These are phyloP conservation scores for Urocitellus parryii DNA, from an alignment of 2,113 vertebrate species.

Conservation along the genomic window DNA sequence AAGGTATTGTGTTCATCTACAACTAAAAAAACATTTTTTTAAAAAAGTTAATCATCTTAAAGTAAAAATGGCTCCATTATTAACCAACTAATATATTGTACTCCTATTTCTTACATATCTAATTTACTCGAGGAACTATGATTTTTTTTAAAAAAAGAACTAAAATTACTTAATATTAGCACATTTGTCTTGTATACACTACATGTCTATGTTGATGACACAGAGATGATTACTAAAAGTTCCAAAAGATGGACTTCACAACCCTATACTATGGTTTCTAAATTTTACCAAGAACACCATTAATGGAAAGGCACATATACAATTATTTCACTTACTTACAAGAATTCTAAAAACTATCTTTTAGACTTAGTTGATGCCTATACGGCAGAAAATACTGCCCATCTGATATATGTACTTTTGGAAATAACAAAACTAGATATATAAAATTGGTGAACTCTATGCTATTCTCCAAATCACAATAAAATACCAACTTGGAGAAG, in stretches of 20 bases:
- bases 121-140: background rate
- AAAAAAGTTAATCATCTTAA: background rate
- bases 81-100: conserved; percentile 2
- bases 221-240: background rate
- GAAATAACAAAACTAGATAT: conserved; percentile 11
- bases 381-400: background rate
- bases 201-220: background rate
- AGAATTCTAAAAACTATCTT: conserved; percentile 21
- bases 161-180: conserved; percentile 49
- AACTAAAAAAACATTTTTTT: too few species aligned
- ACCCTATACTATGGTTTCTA: background rate
- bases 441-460: conserved; percentile 12
- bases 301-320: background rate
- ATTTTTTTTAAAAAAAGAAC: background rate
- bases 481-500: conserved; percentile 25
- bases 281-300: conserved; percentile 21
- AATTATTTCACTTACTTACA: conserved; percentile 38
- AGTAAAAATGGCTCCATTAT: background rate
- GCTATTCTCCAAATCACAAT: conserved; percentile 40
- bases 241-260: background rate
- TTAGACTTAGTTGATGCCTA: background rate
- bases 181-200: background rate
- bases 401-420: background rate
- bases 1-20: too few species aligned
- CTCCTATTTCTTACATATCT: background rate